Percentiles rank a stretch among this genome's conserved stretches.
These are phyloP conservation scores for Xiphorhynchus elegans DNA, from an alignment of 2,113 vertebrate species.

Conservation along the genomic window DNA sequence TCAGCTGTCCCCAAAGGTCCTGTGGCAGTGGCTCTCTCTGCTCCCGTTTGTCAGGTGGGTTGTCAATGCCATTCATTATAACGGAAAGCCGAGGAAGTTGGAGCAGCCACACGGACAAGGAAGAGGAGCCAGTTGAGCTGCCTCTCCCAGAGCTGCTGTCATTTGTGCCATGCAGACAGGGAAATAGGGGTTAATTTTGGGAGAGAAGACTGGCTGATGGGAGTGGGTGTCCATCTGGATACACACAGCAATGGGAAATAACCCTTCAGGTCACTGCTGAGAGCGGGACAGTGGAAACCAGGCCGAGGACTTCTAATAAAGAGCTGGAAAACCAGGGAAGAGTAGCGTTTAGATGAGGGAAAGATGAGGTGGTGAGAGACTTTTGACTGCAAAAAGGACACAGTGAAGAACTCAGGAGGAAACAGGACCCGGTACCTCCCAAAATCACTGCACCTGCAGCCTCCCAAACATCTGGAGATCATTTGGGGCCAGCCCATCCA, in stretches of 20 bases:
- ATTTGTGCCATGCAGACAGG: fast-evolving
- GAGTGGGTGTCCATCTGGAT: not conserved
- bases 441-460: not conserved
- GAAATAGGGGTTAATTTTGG: not conserved
- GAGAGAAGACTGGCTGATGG: not conserved
- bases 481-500: not conserved
- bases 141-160: not conserved
- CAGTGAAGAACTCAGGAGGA: not conserved
- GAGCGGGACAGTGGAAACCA: fast-evolving
- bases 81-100: not conserved
- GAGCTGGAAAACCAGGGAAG: not conserved
- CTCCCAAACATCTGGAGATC: not conserved
- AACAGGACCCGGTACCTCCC: not conserved
- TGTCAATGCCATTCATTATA: not conserved
- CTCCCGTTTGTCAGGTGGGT: fast-evolving
- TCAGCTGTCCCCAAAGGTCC: not conserved
- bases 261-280: not conserved
- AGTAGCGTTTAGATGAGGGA: not conserved
- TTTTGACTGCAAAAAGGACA: not conserved
- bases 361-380: not conserved
- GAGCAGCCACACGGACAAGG: not conserved
- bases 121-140: not conserved
- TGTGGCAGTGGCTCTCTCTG: not conserved
- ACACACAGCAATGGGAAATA: too few relatives aligned
- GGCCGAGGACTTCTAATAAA: not conserved